These are phyloP conservation scores for Cataglyphis livida DNA, from an alignment of 2,888 invertebrate species.

Conservation along the genomic window DNA sequence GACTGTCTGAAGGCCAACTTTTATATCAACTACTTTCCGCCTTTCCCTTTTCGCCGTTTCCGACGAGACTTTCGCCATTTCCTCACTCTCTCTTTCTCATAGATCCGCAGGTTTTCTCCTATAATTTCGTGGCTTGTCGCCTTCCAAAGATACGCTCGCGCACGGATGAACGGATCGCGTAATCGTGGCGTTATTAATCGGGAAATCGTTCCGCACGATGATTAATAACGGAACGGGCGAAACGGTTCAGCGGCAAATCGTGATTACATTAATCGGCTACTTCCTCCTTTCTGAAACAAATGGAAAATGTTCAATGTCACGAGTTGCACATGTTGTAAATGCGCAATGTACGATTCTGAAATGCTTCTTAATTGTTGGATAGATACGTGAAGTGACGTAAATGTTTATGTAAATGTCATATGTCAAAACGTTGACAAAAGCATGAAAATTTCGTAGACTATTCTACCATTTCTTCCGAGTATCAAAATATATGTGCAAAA, in stretches of 20 bases:
- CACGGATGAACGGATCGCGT: constrained; percentile 37
- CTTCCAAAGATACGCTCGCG: neutral
- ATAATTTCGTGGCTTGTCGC: constrained; percentile 23
- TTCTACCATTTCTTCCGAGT: too few relatives aligned
- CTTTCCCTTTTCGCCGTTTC: constrained; percentile 52
- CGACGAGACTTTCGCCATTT: constrained; percentile 47
- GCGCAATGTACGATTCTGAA: neutral
- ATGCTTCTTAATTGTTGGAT: neutral
- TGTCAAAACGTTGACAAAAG: too few relatives aligned
- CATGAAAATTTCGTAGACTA: too few relatives aligned
- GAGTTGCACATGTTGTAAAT: neutral
- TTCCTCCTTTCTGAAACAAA: constrained; percentile 41
- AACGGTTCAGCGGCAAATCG: constrained; percentile 48
- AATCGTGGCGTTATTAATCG: constrained; percentile 69
- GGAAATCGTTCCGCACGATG: constrained; percentile 70
- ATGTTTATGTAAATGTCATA: neutral
- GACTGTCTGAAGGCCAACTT: neutral
- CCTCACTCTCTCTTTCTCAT: constrained; percentile 2
- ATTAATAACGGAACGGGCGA: constrained; percentile 68
- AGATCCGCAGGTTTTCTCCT: neutral
- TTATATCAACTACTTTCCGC: constrained; percentile 37
- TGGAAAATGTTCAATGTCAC: neutral
- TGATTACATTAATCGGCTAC: constrained; percentile 29
- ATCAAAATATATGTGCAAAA: too few relatives aligned
- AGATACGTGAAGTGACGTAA: neutral